Percentiles rank a stretch among this genome's conserved stretches.
Evolutionary conservation across 2,113 vertebrate genomes (phyloP).

Genomic region (Ophthalmolycus amberensis): DNA sequence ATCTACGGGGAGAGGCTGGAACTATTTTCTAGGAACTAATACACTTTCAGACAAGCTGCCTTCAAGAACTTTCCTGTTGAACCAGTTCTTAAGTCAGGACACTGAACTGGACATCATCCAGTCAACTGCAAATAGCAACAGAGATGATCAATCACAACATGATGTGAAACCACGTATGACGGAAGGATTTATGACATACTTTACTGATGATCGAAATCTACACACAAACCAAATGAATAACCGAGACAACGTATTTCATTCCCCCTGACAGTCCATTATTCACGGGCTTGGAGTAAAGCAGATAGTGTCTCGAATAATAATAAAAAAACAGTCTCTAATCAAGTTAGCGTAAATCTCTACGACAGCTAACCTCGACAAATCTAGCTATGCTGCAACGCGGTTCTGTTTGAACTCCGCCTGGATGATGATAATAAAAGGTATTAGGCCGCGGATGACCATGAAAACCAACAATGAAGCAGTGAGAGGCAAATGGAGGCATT

Average conservation of each 20-base stretch:
- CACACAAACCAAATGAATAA: conserved; percentile 46
- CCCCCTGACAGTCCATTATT: conserved; percentile 53
- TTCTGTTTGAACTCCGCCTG: conserved; percentile 48
- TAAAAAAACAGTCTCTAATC: conserved; percentile 46
- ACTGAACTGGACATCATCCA: conserved; percentile 11
- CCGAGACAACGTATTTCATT: conserved; percentile 27
- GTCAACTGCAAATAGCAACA: not conserved
- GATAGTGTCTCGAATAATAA: conserved; percentile 57
- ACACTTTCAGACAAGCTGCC: not conserved
- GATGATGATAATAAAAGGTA: conserved; percentile 45
- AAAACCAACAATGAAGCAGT: conserved; percentile 34
- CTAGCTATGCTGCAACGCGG: not conserved
- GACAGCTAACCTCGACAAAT: conserved; percentile 52
- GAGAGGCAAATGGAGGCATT: conserved; percentile 23
- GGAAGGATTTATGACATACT: conserved; percentile 35
- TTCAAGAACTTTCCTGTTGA: conserved; percentile 14
- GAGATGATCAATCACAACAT: not conserved
- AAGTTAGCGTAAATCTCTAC: conserved; percentile 56
- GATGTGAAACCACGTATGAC: not conserved
- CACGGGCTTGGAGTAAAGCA: conserved; percentile 34
- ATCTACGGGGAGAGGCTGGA: not conserved
- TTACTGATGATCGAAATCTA: conserved; percentile 12
- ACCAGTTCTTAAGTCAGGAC: not conserved
- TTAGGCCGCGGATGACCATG: conserved; percentile 26
- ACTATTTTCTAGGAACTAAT: conserved; percentile 3